A percentile compares a stretch with the other conserved stretches of the same genome.
These are phyloP conservation scores for Notarius lentiginosus DNA, from an alignment of 2,113 vertebrate genomes.

Conservation along the genomic window DNA sequence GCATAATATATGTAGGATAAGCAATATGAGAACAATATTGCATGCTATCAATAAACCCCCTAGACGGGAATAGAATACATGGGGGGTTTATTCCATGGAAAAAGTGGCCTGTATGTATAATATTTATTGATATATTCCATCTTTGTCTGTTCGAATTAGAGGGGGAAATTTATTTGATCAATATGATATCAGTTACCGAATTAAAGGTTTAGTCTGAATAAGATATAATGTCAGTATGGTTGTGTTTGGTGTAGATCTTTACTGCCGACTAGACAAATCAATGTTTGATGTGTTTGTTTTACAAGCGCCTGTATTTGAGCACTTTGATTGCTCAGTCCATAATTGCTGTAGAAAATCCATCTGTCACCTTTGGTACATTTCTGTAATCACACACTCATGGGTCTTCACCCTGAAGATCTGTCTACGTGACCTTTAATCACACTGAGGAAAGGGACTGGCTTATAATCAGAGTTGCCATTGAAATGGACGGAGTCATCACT, in stretches of 20 bases:
- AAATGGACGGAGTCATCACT: conserved; percentile 34
- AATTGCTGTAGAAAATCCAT: conserved; percentile 10
- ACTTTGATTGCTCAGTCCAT: conserved; percentile 8
- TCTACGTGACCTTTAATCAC: conserved; percentile 44
- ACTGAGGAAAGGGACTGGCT: not conserved
- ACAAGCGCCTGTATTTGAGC: not conserved
- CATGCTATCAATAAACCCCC: no score
- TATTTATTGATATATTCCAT: not conserved
- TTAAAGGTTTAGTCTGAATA: not conserved
- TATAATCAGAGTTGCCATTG: conserved; percentile 30
- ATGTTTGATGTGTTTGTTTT: not conserved
- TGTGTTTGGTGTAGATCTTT: not conserved
- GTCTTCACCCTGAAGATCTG: not conserved
- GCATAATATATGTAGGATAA: no score
- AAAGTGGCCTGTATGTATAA: no score
- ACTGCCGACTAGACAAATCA: not conserved
- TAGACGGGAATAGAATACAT: no score
- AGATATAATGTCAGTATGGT: not conserved
- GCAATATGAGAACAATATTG: no score
- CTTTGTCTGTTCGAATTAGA: not conserved
- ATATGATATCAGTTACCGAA: not conserved
- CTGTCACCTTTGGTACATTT: not conserved
- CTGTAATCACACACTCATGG: conserved; percentile 14
- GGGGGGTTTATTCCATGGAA: no score
- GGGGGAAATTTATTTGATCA: not conserved